Base-by-base conservation (phyloP, 2,888 invertebrate genomes). In the Serripes groenlandicus region DNA sequence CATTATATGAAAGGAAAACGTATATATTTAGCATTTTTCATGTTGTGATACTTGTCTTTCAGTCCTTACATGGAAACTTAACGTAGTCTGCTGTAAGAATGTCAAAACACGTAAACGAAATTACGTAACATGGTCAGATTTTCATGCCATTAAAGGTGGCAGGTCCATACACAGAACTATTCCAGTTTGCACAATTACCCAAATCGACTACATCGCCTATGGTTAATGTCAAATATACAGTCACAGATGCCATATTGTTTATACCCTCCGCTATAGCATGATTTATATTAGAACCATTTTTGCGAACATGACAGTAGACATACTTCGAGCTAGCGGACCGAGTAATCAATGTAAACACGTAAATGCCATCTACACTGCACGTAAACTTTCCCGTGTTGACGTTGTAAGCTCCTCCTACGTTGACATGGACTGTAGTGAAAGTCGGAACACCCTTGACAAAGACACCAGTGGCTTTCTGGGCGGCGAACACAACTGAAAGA, bases 401-500 rank as follows among this genome's bases (percentile, higher is more conserved):
- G 30, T 60, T 21, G 23, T 60, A 60, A 30, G 60, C 60, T 4
- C 30, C 21, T 5, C 60, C 60, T 30, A 28, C 60, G 60, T 60
- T 60, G 7, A 23, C 11, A 4, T 28, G 60, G 5, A 60, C 30
- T 26, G 26, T 30, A 11, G 4, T 9, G 60, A 60, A 60, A 4
- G 30, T 21, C 15, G 23, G n/a, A 4, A 21, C 30, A 30, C 60
- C 60, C 23, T 58, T 58, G 11, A 58, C 58, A 28, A 18, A 3
- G 34, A 26, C n/a, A 23, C 58, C 28, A 2, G 23, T 58, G 26
- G 58, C 58, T 4, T 11, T 23, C 26, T 58, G 58, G 23, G 28
- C 58, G 3, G 58, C 23, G 28, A 58, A 58, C 58, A 26, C 58
- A 26, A 28, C 58, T 58, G 58, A 58, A 58, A 58, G n/a, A n/a